phyloP scores from a whole-genome alignment of 2,888 invertebrate species.

The Mystacides longicornis region DNA sequence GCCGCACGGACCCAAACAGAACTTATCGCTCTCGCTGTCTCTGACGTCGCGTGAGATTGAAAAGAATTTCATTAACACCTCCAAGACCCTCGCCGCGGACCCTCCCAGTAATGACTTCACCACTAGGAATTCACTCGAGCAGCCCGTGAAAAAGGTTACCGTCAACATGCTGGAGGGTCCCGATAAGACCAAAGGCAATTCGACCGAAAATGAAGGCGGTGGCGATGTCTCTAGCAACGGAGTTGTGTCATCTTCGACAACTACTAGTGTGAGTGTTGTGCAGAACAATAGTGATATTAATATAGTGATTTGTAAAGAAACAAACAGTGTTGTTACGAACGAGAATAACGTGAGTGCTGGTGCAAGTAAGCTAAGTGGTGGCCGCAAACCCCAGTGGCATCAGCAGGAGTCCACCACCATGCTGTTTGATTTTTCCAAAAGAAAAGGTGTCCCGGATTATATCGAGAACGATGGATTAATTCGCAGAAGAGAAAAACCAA shows the following conservation, averaged over 20 bases:
- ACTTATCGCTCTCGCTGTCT: slow-evolving; percentile 35
- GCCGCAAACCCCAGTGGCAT: slow-evolving; percentile 30
- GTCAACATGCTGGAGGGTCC: slow-evolving; percentile 32
- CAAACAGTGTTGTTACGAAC: slow-evolving; percentile 3
- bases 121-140: slow-evolving; percentile 30
- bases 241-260: slow-evolving; percentile 13
- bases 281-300: slow-evolving; percentile 18
- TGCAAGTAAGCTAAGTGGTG: slow-evolving; percentile 26
- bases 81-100: slow-evolving; percentile 41
- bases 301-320: slow-evolving; percentile 10
- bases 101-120: not conserved
- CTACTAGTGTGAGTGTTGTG: slow-evolving; percentile 4
- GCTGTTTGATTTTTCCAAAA: slow-evolving; percentile 81
- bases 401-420: slow-evolving; percentile 42
- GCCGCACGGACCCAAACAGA: slow-evolving; percentile 24
- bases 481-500: slow-evolving; percentile 61
- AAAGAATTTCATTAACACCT: slow-evolving; percentile 61
- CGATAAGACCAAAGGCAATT: slow-evolving; percentile 28
- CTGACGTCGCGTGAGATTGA: slow-evolving; percentile 59
- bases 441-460: slow-evolving; percentile 84
- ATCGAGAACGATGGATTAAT: slow-evolving; percentile 83
- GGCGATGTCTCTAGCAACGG: slow-evolving; percentile 9
- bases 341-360: slow-evolving; percentile 9
- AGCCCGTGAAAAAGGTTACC: slow-evolving; percentile 40
- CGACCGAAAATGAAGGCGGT: not conserved